These are phyloP conservation scores for Drosophila lacicola DNA, from an alignment of 2,888 invertebrate genomes.

Conservation along the genomic window DNA sequence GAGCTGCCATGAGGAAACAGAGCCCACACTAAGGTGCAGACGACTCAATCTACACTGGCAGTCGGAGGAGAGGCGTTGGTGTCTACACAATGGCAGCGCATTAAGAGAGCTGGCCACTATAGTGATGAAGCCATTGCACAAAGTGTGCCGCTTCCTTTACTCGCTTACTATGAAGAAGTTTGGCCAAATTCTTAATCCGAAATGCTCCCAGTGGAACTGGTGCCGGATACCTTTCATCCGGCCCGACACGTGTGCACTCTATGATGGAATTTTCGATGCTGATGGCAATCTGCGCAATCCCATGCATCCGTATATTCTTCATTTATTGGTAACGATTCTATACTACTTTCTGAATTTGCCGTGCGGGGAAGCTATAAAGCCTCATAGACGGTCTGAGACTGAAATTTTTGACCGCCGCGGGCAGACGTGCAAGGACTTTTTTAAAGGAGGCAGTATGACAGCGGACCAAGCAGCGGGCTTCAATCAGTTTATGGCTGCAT, in stretches of 20 bases:
- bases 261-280: constrained; percentile 51
- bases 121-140: constrained; percentile 14
- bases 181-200: constrained; percentile 39
- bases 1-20: constrained; percentile 10
- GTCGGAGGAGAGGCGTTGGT: constrained; percentile 40
- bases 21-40: constrained; percentile 14
- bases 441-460: background rate
- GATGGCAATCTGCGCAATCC: constrained; percentile 40
- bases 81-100: constrained; percentile 17
- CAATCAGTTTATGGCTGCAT: background rate
- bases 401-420: background rate
- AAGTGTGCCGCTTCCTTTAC: constrained; percentile 41
- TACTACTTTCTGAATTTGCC: constrained; percentile 35
- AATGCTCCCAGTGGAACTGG: constrained; percentile 36
- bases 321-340: constrained; percentile 35
- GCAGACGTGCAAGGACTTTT: constrained; percentile 22
- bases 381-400: background rate
- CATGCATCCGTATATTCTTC: constrained; percentile 38
- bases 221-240: constrained; percentile 44
- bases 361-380: background rate
- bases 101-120: constrained; percentile 21
- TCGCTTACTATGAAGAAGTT: constrained; percentile 48
- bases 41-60: constrained; percentile 7
- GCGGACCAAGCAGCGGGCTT: background rate
- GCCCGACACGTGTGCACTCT: constrained; percentile 44